Base-by-base conservation (phyloP, 2,888 invertebrate species). In the Eristalinus sepulchralis region DNA sequence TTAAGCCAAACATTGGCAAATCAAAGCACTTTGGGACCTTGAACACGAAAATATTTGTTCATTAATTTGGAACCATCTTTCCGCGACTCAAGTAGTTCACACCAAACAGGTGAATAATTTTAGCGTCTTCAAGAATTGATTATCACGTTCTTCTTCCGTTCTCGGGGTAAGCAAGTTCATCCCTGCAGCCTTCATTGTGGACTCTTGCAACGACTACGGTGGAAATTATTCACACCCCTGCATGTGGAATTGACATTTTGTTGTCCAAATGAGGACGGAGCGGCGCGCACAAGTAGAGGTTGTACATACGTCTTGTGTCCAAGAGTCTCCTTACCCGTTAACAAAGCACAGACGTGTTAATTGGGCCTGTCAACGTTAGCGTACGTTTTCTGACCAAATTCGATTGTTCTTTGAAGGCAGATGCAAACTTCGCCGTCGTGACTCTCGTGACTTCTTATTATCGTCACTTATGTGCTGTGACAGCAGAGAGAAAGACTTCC, bases 91-190 rank as follows among this genome's bases (percentile, higher is more conserved):
- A 24, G 13, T 31, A 24, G 6, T 64, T 57, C 64, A 8, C 55
- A 36, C 63, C 24, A 39, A n/a, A 8, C n/a, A 47, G 17, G 57
- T 59, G 59, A 59, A 47, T 20, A 6, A 59, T 60, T 31, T 76
- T 76, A 67, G 33, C 75, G 57, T 66, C n/a, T 67, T 67, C 59
- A 67, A 67, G 33, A 39, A 20, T 20, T 36, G 31, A 76, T 76
- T 66, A 76, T 59, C 75, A 60, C 67, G 39, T 59, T 31, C 31
- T 59, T 76, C 20, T 47, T 22, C 64, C 13, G 27, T 47, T 47
- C 47, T 8, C 17, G 47, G 47, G 47, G 47, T 8, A 17, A 17
- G 17, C 47, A 17, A 39, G 47, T 17, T 47, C 47, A 17, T 47
- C 47, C 47, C 47, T 1, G 47, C 8, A 47, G 47, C 17, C 47